A percentile compares a stretch with the other conserved stretches of the same genome.
Evolutionary conservation across 2,888 invertebrate species (phyloP).

Genomic region (Zootermopsis nevadensis): DNA sequence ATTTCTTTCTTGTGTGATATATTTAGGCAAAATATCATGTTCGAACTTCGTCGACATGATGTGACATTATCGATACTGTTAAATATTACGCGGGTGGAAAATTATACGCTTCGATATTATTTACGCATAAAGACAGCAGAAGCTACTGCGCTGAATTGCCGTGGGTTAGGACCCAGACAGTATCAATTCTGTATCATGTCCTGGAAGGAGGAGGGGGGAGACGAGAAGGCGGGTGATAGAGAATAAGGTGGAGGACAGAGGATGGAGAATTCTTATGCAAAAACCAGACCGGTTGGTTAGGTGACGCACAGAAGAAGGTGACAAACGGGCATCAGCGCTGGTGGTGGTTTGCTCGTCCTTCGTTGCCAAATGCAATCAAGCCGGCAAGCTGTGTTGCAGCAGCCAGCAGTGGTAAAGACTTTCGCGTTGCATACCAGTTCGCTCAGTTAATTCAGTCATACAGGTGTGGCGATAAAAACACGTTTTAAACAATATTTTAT

Average conservation of each 20-base stretch:
- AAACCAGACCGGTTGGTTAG: slow-evolving; percentile 48
- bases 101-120: slow-evolving; percentile 8
- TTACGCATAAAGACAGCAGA: background rate
- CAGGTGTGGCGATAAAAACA: background rate
- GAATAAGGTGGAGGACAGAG: slow-evolving; percentile 6
- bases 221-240: background rate
- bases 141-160: background rate
- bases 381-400: slow-evolving; percentile 10
- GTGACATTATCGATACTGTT: background rate
- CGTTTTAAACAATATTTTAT: background rate
- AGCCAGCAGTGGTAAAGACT: slow-evolving; percentile 15
- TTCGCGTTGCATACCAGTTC: background rate
- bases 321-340: slow-evolving; percentile 47
- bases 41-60: background rate
- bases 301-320: slow-evolving; percentile 47
- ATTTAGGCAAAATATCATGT: no score
- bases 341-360: slow-evolving; percentile 16
- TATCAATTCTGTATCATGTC: slow-evolving; percentile 31
- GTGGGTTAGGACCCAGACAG: slow-evolving; percentile 28
- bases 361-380: slow-evolving; percentile 27
- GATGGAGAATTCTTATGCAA: slow-evolving; percentile 41
- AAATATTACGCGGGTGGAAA: slow-evolving; percentile 2
- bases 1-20: no score
- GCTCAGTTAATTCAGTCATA: background rate
- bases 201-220: slow-evolving; percentile 37